phyloP scores from a whole-genome alignment of 2,113 vertebrate genomes.

The Halichoeres trimaculatus region DNA sequence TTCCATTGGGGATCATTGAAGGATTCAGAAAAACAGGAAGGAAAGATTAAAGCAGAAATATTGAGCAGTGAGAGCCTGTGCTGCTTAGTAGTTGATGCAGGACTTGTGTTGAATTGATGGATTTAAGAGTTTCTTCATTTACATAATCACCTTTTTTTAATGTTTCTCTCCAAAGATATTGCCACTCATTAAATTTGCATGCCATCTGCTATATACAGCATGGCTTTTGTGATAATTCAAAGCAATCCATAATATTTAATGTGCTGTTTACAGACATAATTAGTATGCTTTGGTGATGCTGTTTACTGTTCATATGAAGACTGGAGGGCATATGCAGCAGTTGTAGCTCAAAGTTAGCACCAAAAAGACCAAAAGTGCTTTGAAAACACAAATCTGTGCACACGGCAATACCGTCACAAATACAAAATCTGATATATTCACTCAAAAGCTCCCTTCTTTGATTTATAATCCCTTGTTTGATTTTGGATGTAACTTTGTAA shows the following conservation, averaged over 20 bases:
- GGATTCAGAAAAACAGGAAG: not conserved
- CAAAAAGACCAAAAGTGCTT: not conserved
- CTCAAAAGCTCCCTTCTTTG: not conserved
- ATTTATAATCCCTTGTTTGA: conserved; percentile 30
- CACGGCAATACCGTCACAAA: not conserved
- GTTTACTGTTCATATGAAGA: conserved; percentile 1
- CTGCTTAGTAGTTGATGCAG: conserved; percentile 3
- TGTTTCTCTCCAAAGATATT: conserved; percentile 41
- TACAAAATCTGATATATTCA: not conserved
- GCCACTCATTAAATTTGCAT: conserved; percentile 32
- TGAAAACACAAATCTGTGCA: not conserved
- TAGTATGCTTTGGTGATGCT: conserved; percentile 18
- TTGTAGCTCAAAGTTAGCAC: not conserved
- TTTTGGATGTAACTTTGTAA: conserved; percentile 25
- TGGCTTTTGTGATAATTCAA: conserved; percentile 41
- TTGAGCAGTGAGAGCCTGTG: not conserved
- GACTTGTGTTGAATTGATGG: conserved; percentile 1
- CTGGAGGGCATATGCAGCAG: not conserved
- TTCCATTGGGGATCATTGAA: not conserved
- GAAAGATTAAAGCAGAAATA: not conserved
- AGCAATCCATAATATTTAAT: conserved; percentile 29
- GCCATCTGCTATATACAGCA: conserved; percentile 36
- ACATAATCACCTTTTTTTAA: conserved; percentile 51
- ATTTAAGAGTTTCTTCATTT: conserved; percentile 26
- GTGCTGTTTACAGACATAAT: conserved; percentile 25